Conservation (phyloP, 2,888 invertebrate genomes). For the Amorpha juglandis region DNA sequence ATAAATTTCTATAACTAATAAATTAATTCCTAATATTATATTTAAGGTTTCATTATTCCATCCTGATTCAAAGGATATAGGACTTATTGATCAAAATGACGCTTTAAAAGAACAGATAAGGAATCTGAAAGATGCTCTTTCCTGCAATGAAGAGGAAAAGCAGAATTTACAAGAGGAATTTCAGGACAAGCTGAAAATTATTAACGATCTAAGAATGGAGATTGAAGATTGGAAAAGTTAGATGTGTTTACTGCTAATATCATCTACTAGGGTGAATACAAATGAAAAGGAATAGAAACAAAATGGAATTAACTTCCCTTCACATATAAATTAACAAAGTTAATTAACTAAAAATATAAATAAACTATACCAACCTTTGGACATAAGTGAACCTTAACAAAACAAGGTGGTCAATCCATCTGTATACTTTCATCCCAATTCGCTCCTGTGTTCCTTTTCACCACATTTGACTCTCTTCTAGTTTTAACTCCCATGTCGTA, state of each 20-base stretch:
- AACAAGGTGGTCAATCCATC: no score
- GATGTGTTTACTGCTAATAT: neutral
- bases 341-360: no score
- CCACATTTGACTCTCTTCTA: no score
- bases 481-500: no score
- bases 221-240: constrained; percentile 72
- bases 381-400: no score
- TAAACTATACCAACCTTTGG: no score
- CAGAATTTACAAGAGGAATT: constrained; percentile 60
- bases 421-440: no score
- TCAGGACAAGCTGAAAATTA: constrained; percentile 60
- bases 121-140: constrained; percentile 61
- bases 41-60: constrained; percentile 34
- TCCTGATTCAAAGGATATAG: constrained; percentile 48
- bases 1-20: neutral
- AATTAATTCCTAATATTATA: constrained; percentile 24
- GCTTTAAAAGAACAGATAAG: constrained; percentile 65
- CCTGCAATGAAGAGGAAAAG: constrained; percentile 69
- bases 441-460: no score
- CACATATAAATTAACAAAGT: no score
- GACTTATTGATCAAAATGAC: constrained; percentile 66
- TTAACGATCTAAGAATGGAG: constrained; percentile 64
- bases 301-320: no score
- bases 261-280: no score
- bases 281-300: no score